Conservation (phyloP, 2,888 invertebrate genomes). For the Palloptera scutellata region DNA sequence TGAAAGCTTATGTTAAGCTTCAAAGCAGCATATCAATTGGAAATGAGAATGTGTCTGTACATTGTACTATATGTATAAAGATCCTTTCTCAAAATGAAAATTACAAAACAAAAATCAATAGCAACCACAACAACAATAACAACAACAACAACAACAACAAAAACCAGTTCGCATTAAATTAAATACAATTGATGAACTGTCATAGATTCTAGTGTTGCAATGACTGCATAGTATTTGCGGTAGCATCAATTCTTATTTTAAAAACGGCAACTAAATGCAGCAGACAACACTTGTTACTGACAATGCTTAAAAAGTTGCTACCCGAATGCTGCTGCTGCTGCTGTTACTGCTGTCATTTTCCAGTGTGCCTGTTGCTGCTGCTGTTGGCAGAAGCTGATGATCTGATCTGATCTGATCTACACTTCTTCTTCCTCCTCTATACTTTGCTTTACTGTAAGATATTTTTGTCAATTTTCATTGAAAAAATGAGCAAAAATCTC, state of each 20-base stretch:
- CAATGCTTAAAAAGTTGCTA: not conserved
- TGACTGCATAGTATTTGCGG: not conserved
- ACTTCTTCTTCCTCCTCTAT: not conserved
- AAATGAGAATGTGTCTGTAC: no score
- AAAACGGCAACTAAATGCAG: not conserved
- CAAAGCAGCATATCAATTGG: no score
- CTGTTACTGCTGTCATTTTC: not conserved
- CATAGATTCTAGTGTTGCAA: no score
- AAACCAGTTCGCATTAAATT: no score
- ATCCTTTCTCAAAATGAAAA: no score
- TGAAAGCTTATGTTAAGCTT: no score
- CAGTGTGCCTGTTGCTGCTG: not conserved
- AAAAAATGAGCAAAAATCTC: not conserved
- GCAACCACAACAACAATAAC: not conserved
- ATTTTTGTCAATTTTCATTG: not conserved
- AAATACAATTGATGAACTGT: no score
- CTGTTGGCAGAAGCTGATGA: constrained; percentile 11
- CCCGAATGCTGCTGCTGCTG: not conserved
- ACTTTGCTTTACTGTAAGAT: not conserved
- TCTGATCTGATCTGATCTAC: not conserved
- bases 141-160: not conserved
- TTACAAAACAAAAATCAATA: not conserved
- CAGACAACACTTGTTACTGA: not conserved
- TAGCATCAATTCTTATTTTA: constrained; percentile 16
- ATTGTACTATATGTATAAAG: no score